These are phyloP conservation scores for Melanostoma mellinum DNA, from an alignment of 2,888 invertebrate genomes.

Conservation along the genomic window DNA sequence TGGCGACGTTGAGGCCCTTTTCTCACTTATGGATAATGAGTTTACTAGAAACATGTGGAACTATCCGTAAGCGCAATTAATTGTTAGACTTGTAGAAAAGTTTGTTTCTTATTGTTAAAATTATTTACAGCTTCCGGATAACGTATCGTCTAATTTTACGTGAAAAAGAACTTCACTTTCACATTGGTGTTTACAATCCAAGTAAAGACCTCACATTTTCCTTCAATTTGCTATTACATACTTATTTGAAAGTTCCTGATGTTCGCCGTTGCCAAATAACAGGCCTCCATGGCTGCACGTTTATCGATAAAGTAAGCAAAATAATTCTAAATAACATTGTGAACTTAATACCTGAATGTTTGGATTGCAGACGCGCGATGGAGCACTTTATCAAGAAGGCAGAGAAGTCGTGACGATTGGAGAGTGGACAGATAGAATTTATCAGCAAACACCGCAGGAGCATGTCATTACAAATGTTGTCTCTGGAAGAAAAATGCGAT, in stretches of 20 bases:
- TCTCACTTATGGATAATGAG: constrained; percentile 95
- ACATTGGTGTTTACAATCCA: constrained; percentile 96
- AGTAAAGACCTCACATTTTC: constrained; percentile 95
- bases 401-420: constrained; percentile 94
- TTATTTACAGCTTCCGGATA: constrained; percentile 88
- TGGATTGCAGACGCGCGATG: constrained; percentile 88
- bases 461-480: constrained; percentile 96
- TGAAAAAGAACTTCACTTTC: constrained; percentile 95
- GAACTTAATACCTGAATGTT: background rate
- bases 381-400: constrained; percentile 93
- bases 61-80: constrained; percentile 86
- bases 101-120: background rate
- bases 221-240: constrained; percentile 96
- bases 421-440: constrained; percentile 96
- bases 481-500: constrained; percentile 94
- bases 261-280: constrained; percentile 95
- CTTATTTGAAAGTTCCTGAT: constrained; percentile 97
- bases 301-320: constrained; percentile 90
- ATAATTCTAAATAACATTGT: background rate
- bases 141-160: constrained; percentile 95
- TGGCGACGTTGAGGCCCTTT: constrained; percentile 95
- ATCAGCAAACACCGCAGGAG: constrained; percentile 95
- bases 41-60: constrained; percentile 97
- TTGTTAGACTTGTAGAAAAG: no score
- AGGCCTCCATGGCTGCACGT: constrained; percentile 94